Evolutionary conservation across 2,888 invertebrate genomes (phyloP), one percentile per base, ranked within the genome.

Genomic region (Agrenia bidenticulata): DNA sequence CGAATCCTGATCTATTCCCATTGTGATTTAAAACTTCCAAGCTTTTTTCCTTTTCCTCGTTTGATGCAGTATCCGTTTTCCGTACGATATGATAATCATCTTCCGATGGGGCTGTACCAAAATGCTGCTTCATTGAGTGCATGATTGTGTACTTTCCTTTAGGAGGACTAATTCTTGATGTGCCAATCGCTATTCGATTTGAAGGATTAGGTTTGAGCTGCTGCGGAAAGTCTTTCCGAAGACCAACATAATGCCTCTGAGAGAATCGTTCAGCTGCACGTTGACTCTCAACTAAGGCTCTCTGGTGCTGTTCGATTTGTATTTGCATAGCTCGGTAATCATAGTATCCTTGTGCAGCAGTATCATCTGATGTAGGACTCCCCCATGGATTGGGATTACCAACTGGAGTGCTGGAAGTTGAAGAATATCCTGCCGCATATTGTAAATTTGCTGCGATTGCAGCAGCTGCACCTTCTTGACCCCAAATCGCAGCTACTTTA

Each of bases 401-500:
- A 21, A 67, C 37, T 1, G 70, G 70, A 23, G 64, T 70, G 23
- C 70, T 67, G 7, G 65, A 56, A 17, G 63, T 24, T 11, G 67
- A 65, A 13, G 23, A 4, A 19, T 45, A 5, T 5, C 45, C 19
- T 13, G 23, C 24, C 9, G 9, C 51, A 13, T 19, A 23, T 11
- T 13, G 13, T 5, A 55, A 61, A 21, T 61, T 63, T 13, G 56
- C 55, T 17, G 62, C 63, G 1, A 62, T 50, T 37, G 53, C 55
- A n/a, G 58, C 19, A 2, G 53, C 58, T 50, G 24, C 62, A 1
- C 64, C 64, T 54, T 60, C 61, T 19, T 64, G 61, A 26, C 75
- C 76, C 76, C 76, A 76, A 61, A 76, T 76, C 2, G 76, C 74
- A 19, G 74, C 76, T 37, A 76, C 73, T 63, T 74, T 74, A 19